Conservation (phyloP, 1,140 invertebrate species). For the Lycorma delicatula region DNA sequence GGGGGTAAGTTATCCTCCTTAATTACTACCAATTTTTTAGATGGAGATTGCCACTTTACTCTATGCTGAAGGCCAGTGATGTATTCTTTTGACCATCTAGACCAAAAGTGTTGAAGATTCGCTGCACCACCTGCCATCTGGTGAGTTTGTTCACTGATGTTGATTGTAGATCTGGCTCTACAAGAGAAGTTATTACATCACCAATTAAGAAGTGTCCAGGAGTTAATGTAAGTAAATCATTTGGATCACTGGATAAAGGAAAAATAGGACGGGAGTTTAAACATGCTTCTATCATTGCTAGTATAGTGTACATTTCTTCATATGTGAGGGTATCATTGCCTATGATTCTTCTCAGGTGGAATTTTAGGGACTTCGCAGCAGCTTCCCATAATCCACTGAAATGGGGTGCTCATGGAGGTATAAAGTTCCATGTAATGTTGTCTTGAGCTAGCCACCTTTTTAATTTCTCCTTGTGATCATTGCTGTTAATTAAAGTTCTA, state of each 20-base stretch:
- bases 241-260: slow-evolving; percentile 24
- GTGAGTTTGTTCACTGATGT: slow-evolving; percentile 25
- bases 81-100: slow-evolving; percentile 33
- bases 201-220: slow-evolving; percentile 32
- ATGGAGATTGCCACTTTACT: slow-evolving; percentile 23
- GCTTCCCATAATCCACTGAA: slow-evolving; percentile 31
- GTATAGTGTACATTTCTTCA: no score
- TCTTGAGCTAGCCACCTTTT: not conserved
- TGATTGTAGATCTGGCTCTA: no score
- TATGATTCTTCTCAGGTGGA: no score
- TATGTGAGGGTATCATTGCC: no score
- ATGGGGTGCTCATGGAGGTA: slow-evolving; percentile 26
- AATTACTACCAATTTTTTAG: slow-evolving; percentile 29
- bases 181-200: slow-evolving; percentile 28
- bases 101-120: slow-evolving; percentile 33
- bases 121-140: slow-evolving; percentile 24
- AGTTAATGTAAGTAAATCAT: slow-evolving; percentile 26
- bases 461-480: not conserved
- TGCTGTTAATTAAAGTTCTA: not conserved
- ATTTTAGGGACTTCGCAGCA: no score
- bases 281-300: slow-evolving; percentile 30
- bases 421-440: slow-evolving; percentile 26
- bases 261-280: slow-evolving; percentile 30
- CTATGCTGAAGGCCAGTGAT: slow-evolving; percentile 28
- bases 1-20: slow-evolving; percentile 33